Evolutionary conservation across 2,888 invertebrate species (phyloP).

Genomic region (Acronicta leporina): DNA sequence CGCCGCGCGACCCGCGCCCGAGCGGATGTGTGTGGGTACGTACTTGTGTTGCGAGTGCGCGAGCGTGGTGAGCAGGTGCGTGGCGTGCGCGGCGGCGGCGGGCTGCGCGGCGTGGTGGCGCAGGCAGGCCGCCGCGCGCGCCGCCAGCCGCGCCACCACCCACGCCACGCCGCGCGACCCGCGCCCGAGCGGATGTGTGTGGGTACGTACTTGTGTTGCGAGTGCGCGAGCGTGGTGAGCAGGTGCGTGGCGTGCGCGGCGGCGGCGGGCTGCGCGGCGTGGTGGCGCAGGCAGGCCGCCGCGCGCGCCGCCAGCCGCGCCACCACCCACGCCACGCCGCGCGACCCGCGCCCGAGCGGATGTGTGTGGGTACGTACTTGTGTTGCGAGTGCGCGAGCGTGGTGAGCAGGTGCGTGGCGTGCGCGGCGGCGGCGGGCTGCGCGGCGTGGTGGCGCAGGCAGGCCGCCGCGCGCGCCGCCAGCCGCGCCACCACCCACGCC

Average conservation of each 20-base stretch:
- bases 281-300: slow-evolving; percentile 69
- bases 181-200: too few species aligned
- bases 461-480: slow-evolving; percentile 72
- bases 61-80: slow-evolving; percentile 71
- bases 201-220: slow-evolving; percentile 64
- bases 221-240: slow-evolving; percentile 71
- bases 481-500: slow-evolving; percentile 76
- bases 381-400: slow-evolving; percentile 69
- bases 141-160: slow-evolving; percentile 4
- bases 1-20: too few species aligned
- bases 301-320: slow-evolving; percentile 24
- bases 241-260: slow-evolving; percentile 71
- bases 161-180: too few species aligned
- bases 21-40: too few species aligned
- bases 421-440: slow-evolving; percentile 69
- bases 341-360: too few species aligned
- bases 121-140: slow-evolving; percentile 63
- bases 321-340: too few species aligned
- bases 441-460: slow-evolving; percentile 72
- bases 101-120: slow-evolving; percentile 71
- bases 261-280: slow-evolving; percentile 69
- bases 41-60: slow-evolving; percentile 70
- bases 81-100: slow-evolving; percentile 70
- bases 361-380: too few species aligned
- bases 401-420: slow-evolving; percentile 73